Percentiles rank a stretch among this genome's conserved stretches.
Evolutionary conservation across 1,140 invertebrate species (phyloP).

Genomic region (Drosophila navojoa): DNA sequence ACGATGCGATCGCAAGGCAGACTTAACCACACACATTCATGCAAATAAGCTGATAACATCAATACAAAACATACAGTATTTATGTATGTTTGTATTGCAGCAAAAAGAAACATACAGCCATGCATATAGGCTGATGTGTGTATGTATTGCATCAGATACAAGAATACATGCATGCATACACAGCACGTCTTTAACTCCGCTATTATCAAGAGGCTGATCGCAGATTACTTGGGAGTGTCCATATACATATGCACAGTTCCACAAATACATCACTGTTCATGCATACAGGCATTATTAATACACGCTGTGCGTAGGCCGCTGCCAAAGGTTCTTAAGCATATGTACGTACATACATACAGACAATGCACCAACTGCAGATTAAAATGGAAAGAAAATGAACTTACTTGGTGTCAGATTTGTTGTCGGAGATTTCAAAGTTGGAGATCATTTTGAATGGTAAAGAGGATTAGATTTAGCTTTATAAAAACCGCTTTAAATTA

Average conservation of each 20-base stretch:
- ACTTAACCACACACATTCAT: constrained; percentile 1
- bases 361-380: constrained; percentile 8
- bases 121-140: not conserved
- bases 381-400: constrained; percentile 33
- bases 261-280: constrained; percentile 5
- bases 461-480: constrained; percentile 12
- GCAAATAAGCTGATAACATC: not conserved
- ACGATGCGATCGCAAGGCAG: constrained; percentile 9
- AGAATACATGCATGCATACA: not conserved
- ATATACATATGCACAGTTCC: constrained; percentile 12
- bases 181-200: constrained; percentile 3
- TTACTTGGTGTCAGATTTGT: constrained; percentile 79
- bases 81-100: not conserved
- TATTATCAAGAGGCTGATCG: constrained; percentile 2
- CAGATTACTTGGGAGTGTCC: not conserved
- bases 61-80: too few species aligned
- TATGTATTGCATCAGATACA: not conserved
- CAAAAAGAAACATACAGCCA: too few species aligned
- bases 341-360: constrained; percentile 10
- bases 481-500: not conserved
- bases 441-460: constrained; percentile 61
- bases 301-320: constrained; percentile 39
- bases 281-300: constrained; percentile 24
- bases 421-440: constrained; percentile 72
- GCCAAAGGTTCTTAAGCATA: constrained; percentile 12